Evolutionary conservation across 1,140 invertebrate genomes (phyloP).

Genomic region (Rhyacophila brunnea): DNA sequence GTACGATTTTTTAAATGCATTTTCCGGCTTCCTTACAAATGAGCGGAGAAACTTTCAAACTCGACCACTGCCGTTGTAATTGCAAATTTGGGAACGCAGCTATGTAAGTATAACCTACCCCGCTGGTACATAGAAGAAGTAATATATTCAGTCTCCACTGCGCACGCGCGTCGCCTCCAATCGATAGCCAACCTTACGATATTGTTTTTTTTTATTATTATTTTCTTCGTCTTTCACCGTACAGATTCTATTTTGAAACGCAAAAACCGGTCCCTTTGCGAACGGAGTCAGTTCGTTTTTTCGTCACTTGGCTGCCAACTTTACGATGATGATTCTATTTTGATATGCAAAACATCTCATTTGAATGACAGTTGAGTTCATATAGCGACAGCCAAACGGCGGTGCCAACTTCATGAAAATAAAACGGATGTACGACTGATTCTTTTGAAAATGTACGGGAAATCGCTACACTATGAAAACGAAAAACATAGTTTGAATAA

Average conservation of each 20-base stretch:
- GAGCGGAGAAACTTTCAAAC: conserved; percentile 32
- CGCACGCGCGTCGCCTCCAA: conserved; percentile 29
- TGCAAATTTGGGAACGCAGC: conserved; percentile 34
- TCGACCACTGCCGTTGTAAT: conserved; percentile 31
- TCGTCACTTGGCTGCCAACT: neutral
- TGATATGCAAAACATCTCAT: no score
- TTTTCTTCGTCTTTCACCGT: conserved; percentile 20
- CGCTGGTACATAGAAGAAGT: conserved; percentile 10
- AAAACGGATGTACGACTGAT: no score
- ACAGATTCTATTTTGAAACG: conserved; percentile 20
- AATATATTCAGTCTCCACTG: conserved; percentile 32
- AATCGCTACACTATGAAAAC: no score
- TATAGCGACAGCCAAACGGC: no score
- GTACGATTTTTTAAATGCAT: no score
- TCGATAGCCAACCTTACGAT: conserved; percentile 33
- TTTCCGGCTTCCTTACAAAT: neutral
- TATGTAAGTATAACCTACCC: neutral
- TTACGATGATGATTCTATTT: no score
- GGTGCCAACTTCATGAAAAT: no score
- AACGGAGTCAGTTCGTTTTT: neutral
- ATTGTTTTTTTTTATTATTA: conserved; percentile 29
- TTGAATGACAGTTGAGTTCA: no score
- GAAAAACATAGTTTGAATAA: no score
- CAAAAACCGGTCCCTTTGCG: conserved; percentile 3
- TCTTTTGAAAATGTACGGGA: no score